phyloP scores from a whole-genome alignment of 2,113 vertebrate species.

The Tapirus terrestris region DNA sequence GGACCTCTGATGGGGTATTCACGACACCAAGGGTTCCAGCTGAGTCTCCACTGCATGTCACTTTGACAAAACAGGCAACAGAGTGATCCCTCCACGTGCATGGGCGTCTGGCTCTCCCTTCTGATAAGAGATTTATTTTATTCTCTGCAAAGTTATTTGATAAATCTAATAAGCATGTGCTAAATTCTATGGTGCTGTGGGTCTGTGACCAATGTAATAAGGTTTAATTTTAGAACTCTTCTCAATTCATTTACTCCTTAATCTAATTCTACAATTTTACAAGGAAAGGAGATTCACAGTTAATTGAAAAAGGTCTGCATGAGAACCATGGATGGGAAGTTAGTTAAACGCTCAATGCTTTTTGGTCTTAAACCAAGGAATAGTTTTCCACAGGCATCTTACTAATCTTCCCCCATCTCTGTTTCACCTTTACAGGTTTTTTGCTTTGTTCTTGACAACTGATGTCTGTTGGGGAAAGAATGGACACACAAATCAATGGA shows the following conservation, averaged over 20 bases:
- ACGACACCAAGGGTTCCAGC: background rate
- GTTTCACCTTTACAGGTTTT: background rate
- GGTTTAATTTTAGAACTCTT: background rate
- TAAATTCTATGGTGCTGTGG: background rate
- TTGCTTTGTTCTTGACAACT: background rate
- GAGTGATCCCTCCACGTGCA: background rate
- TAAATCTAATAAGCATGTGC: background rate
- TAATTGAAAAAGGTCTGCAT: background rate
- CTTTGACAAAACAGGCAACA: background rate
- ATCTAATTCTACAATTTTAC: background rate
- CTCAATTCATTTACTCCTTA: background rate
- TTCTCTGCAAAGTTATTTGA: background rate
- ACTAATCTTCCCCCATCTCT: background rate
- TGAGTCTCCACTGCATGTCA: too few relatives aligned
- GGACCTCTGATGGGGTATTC: rapidly evolving
- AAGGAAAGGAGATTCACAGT: background rate
- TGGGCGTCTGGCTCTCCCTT: background rate
- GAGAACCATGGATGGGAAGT: background rate
- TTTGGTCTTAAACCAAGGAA: background rate
- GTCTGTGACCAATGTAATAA: background rate
- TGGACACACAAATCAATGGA: background rate
- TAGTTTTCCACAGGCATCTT: background rate
- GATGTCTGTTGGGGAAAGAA: background rate
- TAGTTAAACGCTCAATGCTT: background rate
- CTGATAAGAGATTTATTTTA: background rate